phyloP scores from a whole-genome alignment of 1,140 invertebrate species.

The Chrysomallon squamiferum region DNA sequence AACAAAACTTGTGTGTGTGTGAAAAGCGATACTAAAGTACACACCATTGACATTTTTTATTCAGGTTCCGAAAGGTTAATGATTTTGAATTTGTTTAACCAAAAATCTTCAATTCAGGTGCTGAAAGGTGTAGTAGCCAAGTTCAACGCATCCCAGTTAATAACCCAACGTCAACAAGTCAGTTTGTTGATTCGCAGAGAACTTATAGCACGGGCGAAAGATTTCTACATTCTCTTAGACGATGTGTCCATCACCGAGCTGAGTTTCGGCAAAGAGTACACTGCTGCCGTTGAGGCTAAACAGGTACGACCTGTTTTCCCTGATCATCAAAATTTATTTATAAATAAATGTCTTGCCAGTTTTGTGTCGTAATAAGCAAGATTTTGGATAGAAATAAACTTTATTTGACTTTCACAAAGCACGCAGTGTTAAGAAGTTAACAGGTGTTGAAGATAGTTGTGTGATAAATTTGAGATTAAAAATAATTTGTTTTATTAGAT shows the following conservation, averaged over 20 bases:
- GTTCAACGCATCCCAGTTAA: slow-evolving; percentile 99
- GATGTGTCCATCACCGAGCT: slow-evolving; percentile 99
- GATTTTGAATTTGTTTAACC: too few species aligned
- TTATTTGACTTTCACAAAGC: too few species aligned
- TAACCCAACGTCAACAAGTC: slow-evolving; percentile 97
- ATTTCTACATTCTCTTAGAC: slow-evolving; percentile 98
- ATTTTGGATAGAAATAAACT: too few species aligned
- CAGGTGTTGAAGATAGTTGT: too few species aligned
- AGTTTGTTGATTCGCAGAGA: slow-evolving; percentile 90
- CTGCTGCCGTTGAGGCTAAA: slow-evolving; percentile 99
- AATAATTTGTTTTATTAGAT: too few species aligned
- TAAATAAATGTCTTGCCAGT: too few species aligned
- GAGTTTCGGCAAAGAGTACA: slow-evolving; percentile 98
- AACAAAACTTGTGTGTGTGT: background rate
- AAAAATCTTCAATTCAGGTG: too few species aligned
- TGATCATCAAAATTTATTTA: too few species aligned
- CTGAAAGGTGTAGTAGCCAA: slow-evolving; percentile 99
- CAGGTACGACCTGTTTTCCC: slow-evolving; percentile 80
- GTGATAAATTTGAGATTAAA: too few species aligned
- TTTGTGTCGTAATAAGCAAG: too few species aligned
- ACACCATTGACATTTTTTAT: background rate
- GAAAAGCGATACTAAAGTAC: background rate
- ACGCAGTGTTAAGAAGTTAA: too few species aligned
- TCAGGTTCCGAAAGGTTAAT: too few species aligned
- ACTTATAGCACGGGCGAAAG: slow-evolving; percentile 93